phyloP scores from a whole-genome alignment of 2,797 vertebrate genomes.

The Psittacula derbiana region DNA sequence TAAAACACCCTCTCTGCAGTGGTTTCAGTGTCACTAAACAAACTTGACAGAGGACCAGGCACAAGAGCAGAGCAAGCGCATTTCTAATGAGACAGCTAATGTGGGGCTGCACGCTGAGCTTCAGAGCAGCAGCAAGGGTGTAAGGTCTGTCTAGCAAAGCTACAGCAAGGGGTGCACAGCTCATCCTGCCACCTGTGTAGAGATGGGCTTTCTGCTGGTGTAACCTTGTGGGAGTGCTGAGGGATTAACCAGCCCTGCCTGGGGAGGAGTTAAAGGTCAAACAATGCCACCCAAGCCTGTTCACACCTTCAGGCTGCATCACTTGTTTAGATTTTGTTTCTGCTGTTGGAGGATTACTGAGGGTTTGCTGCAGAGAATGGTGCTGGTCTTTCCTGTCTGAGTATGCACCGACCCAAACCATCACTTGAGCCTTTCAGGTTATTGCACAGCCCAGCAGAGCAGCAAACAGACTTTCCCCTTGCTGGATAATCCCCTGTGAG shows the following conservation, averaged over 20 bases:
- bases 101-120: background rate
- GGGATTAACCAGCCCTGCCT: background rate
- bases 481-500: background rate
- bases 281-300: background rate
- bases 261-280: background rate
- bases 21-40: background rate
- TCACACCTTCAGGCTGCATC: background rate
- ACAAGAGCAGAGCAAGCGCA: background rate
- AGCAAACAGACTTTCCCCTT: background rate
- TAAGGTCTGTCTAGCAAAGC: background rate
- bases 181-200: background rate
- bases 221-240: background rate
- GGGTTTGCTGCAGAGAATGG: background rate
- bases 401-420: fast-evolving
- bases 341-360: background rate
- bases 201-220: background rate
- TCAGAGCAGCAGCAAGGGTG: background rate
- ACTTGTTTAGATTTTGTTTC: slow-evolving; percentile 1
- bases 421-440: background rate
- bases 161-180: background rate
- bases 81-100: background rate
- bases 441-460: background rate
- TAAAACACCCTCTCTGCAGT: background rate
- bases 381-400: background rate
- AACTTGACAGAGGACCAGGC: background rate